Conservation (phyloP, 2,113 vertebrate genomes). For the Alligator sinensis region DNA sequence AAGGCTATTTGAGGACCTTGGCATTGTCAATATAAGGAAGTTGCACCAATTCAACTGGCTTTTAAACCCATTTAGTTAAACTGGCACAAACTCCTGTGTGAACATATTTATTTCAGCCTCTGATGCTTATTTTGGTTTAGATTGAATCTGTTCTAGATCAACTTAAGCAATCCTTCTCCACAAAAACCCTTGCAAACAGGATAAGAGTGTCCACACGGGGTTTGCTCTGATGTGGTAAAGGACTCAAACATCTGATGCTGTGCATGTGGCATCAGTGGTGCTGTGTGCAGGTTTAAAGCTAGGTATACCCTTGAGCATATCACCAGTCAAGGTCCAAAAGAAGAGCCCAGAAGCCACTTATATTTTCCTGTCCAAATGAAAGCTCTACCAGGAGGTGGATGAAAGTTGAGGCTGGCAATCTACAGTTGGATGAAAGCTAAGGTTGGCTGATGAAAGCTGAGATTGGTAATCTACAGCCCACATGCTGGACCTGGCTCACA, state of each 20-base stretch:
- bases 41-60: background rate
- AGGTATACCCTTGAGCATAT: background rate
- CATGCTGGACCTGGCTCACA: no score
- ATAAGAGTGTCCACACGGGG: background rate
- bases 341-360: no score
- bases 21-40: background rate
- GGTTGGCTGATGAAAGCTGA: no score
- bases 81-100: background rate
- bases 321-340: background rate
- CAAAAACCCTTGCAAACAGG: background rate
- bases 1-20: background rate
- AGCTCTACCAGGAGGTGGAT: no score
- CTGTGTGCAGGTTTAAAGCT: background rate
- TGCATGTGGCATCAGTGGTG: background rate
- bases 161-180: background rate
- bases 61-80: background rate
- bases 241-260: background rate
- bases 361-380: no score
- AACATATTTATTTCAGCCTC: background rate
- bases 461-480: no score
- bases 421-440: no score
- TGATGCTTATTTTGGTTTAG: background rate
- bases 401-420: no score
- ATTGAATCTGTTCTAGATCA: background rate
- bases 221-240: background rate